Evolutionary conservation across 2,797 vertebrate species (phyloP).

Genomic region (Agapornis canus): DNA sequence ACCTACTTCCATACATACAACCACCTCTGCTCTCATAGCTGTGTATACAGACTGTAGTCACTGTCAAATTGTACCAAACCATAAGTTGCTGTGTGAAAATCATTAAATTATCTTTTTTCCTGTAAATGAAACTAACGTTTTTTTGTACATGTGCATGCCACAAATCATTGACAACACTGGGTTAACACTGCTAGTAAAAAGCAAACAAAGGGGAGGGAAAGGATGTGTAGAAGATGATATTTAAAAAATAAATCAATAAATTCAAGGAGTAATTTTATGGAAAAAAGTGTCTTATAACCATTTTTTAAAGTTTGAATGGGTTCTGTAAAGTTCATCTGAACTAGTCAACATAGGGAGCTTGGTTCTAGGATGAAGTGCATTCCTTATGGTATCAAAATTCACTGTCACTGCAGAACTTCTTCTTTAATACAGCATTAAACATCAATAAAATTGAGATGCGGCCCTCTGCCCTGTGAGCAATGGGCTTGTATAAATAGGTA

Average conservation of each 20-base stretch:
- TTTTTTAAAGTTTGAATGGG: background rate
- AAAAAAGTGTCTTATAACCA: accelerated
- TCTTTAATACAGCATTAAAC: background rate
- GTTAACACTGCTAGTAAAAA: background rate
- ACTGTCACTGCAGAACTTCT: background rate
- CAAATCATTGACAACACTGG: background rate
- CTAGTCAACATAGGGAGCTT: background rate
- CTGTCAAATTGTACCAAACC: background rate
- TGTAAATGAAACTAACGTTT: background rate
- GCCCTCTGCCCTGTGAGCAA: background rate
- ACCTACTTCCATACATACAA: background rate
- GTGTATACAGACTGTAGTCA: background rate
- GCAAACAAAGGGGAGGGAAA: background rate
- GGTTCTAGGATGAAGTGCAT: background rate
- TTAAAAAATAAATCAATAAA: background rate
- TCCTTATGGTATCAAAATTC: background rate
- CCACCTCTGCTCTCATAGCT: background rate
- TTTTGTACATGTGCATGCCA: background rate
- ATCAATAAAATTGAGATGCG: background rate
- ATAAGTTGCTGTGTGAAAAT: background rate
- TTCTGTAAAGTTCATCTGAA: background rate
- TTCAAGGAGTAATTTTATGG: background rate
- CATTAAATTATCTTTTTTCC: background rate
- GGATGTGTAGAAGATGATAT: background rate
- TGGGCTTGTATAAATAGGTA: background rate